Conservation (phyloP, 1,140 invertebrate species). For the Drosophila baimaii region DNA sequence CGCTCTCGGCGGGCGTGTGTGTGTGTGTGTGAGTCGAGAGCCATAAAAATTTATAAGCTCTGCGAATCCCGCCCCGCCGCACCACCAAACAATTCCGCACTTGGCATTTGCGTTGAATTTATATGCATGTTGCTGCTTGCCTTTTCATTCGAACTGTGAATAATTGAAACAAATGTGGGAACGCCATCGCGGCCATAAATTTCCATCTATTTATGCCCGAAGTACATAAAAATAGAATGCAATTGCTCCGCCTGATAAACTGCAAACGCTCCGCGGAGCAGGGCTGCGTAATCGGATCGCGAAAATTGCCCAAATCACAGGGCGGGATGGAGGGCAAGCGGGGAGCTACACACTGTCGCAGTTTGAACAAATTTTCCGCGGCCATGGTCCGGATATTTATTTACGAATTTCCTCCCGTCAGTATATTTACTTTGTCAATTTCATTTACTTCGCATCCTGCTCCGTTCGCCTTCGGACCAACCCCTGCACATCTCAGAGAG, state of each 20-base stretch:
- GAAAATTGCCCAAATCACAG: conserved; percentile 15
- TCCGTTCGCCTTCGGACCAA: conserved; percentile 12
- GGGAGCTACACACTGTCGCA: neutral
- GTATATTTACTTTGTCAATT: conserved; percentile 33
- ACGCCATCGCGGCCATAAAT: conserved; percentile 43
- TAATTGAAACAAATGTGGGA: conserved; percentile 67
- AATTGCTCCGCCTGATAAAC: conserved; percentile 34
- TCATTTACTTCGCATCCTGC: conserved; percentile 30
- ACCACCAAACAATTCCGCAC: conserved; percentile 18
- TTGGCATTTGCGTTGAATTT: conserved; percentile 40
- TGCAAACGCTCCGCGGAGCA: conserved; percentile 5
- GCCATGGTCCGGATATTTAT: conserved; percentile 20
- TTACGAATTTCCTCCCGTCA: conserved; percentile 10
- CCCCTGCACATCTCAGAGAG: too few species aligned
- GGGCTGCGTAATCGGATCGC: conserved; percentile 14
- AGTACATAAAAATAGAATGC: conserved; percentile 27
- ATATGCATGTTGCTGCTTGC: conserved; percentile 42
- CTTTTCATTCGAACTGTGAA: conserved; percentile 50
- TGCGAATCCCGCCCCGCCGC: neutral
- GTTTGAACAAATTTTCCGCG: conserved; percentile 8
- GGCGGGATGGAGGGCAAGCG: neutral
- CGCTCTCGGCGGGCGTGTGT: neutral
- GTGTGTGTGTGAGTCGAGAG: conserved; percentile 22
- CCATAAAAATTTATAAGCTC: conserved; percentile 66
- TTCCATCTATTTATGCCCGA: conserved; percentile 36